phyloP scores from a whole-genome alignment of 2,113 vertebrate genomes.

The Morone saxatilis region DNA sequence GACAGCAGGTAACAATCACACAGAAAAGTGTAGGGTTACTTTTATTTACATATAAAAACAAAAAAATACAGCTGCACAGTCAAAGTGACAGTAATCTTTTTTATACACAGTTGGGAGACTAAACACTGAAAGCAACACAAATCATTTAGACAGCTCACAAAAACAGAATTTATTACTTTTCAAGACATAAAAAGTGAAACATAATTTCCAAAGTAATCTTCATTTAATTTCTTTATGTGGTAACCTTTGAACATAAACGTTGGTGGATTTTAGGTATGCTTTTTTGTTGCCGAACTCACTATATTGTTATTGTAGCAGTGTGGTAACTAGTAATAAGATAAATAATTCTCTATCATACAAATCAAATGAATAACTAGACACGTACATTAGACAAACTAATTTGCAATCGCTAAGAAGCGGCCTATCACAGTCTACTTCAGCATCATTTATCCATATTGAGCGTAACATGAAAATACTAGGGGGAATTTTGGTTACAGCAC shows the following conservation, averaged over 20 bases:
- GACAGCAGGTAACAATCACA: background rate
- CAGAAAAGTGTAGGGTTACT: slow-evolving; percentile 44
- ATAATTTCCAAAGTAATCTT: slow-evolving; percentile 25
- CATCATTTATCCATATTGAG: slow-evolving; percentile 41
- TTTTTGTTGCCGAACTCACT: slow-evolving; percentile 15
- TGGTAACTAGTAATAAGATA: slow-evolving; percentile 47
- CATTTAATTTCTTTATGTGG: slow-evolving; percentile 18
- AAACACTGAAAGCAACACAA: slow-evolving; percentile 30
- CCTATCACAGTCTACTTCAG: slow-evolving; percentile 27
- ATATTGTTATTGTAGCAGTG: slow-evolving; percentile 8
- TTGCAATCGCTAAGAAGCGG: background rate
- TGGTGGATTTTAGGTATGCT: slow-evolving; percentile 17
- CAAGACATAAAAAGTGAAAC: background rate
- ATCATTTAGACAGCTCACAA: slow-evolving; percentile 26
- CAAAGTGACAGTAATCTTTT: slow-evolving; percentile 48
- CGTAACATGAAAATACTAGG: slow-evolving; percentile 16
- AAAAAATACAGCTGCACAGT: slow-evolving; percentile 66
- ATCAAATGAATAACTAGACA: slow-evolving; percentile 21
- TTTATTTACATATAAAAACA: slow-evolving; percentile 77
- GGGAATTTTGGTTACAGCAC: slow-evolving; percentile 66
- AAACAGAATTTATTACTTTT: slow-evolving; percentile 18
- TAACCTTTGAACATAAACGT: background rate
- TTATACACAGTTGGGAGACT: slow-evolving; percentile 33
- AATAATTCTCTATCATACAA: slow-evolving; percentile 54
- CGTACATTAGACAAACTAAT: slow-evolving; percentile 22